Percentiles rank a stretch among this genome's conserved stretches.
Conservation (phyloP, 2,113 vertebrate genomes). For the Willisornis vidua region DNA sequence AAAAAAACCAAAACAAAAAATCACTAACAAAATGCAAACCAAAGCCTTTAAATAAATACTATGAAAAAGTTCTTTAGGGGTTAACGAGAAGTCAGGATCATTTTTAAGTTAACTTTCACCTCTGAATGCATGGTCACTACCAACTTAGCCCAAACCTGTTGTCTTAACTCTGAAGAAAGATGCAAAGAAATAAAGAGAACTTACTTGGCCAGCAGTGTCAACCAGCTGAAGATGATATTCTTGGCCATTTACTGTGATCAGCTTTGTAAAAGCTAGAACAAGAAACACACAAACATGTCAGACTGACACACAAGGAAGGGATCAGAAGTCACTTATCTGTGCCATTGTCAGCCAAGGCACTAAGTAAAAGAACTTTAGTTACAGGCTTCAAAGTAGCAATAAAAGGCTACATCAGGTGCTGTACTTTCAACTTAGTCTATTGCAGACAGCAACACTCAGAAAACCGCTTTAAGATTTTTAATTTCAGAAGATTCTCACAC, state of each 20-base stretch:
- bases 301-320: background rate
- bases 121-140: background rate
- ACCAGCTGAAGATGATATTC: conserved; percentile 98
- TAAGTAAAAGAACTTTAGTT: background rate
- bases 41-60: background rate
- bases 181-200: background rate
- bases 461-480: background rate
- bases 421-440: background rate
- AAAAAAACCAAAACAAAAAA: background rate
- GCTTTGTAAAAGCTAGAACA: conserved; percentile 92
- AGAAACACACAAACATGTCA: conserved; percentile 9
- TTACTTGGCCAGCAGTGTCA: conserved; percentile 97
- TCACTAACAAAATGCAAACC: background rate
- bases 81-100: background rate
- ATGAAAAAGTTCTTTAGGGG: background rate
- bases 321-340: background rate
- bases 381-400: background rate
- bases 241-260: conserved; percentile 98
- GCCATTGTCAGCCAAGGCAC: background rate
- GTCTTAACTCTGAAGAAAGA: background rate
- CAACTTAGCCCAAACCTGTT: background rate
- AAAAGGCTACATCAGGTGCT: background rate
- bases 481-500: background rate
- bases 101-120: background rate
- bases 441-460: background rate